These are phyloP conservation scores for Penaeus japonicus DNA, from an alignment of 1,140 invertebrate species.

Conservation along the genomic window DNA sequence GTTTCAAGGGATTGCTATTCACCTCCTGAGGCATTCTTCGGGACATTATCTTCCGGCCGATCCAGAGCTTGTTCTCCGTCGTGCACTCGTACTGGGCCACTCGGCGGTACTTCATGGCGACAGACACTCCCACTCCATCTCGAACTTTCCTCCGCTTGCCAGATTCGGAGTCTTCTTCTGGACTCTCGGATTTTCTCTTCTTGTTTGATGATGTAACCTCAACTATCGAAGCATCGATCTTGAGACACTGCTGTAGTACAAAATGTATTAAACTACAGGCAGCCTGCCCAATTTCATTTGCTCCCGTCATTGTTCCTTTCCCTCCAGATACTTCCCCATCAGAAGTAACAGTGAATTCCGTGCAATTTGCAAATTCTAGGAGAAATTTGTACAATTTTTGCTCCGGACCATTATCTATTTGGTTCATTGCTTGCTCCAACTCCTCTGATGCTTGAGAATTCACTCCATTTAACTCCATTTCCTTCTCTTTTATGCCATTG, in stretches of 20 bases:
- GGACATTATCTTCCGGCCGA: slow-evolving; percentile 30
- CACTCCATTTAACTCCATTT: background rate
- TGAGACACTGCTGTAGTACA: slow-evolving; percentile 37
- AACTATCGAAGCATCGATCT: slow-evolving; percentile 18
- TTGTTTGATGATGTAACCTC: background rate
- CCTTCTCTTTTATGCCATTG: background rate
- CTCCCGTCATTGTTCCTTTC: background rate
- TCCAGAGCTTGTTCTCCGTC: slow-evolving; percentile 11
- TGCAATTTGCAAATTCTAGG: background rate
- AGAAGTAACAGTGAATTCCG: slow-evolving; percentile 28
- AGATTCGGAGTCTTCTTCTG: background rate
- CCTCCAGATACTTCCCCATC: slow-evolving; percentile 26
- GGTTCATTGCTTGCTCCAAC: too few relatives aligned
- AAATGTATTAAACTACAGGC: slow-evolving; percentile 33
- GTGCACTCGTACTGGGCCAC: slow-evolving; percentile 22
- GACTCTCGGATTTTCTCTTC: slow-evolving; percentile 14
- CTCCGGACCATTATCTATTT: background rate
- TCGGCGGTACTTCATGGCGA: background rate
- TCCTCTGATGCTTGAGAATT: too few relatives aligned
- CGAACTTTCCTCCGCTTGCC: slow-evolving; percentile 7
- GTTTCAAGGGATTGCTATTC: slow-evolving; percentile 21
- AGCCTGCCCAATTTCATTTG: slow-evolving; percentile 35
- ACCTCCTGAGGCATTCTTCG: slow-evolving; percentile 19
- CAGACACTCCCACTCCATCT: slow-evolving; percentile 21
- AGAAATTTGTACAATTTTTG: background rate